These are phyloP conservation scores for Mormoops blainvillei DNA, from an alignment of 2,113 vertebrate species.

Conservation along the genomic window DNA sequence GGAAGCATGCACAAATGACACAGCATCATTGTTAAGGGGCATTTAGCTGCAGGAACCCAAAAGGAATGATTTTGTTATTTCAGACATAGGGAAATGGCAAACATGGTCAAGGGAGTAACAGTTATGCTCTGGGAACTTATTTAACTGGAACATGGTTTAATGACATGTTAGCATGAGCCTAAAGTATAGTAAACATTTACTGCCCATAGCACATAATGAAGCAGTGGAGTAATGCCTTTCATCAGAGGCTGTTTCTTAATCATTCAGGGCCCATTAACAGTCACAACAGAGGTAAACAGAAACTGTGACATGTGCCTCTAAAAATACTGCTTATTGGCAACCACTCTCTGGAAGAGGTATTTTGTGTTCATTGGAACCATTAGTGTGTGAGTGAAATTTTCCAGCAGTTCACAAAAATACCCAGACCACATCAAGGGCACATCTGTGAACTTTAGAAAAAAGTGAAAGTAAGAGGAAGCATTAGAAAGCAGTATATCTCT, in stretches of 20 bases:
- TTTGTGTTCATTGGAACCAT: conserved; percentile 80
- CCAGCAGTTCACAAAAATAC: conserved; percentile 78
- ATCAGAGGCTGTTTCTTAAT: conserved; percentile 71
- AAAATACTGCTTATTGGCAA: conserved; percentile 83
- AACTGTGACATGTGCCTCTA: conserved; percentile 76
- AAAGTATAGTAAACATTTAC: conserved; percentile 65
- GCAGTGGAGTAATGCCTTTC: conserved; percentile 56
- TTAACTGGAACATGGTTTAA: conserved; percentile 41
- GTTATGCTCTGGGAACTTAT: conserved; percentile 1
- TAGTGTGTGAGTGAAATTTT: conserved; percentile 81
- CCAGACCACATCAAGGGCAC: conserved; percentile 61
- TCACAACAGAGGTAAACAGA: conserved; percentile 76
- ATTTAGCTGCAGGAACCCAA: background rate
- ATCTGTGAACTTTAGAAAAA: conserved; percentile 47
- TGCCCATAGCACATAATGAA: conserved; percentile 36
- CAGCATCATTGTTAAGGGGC: background rate
- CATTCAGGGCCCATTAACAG: conserved; percentile 74
- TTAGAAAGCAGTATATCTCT: background rate
- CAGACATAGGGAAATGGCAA: conserved; percentile 61
- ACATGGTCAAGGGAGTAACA: conserved; percentile 56
- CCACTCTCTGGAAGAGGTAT: conserved; percentile 68
- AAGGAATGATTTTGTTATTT: conserved; percentile 14
- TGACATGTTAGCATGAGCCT: conserved; percentile 44
- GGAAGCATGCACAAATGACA: background rate
- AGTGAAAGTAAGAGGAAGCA: conserved; percentile 14